phyloP scores from a whole-genome alignment of 2,113 vertebrate species.

The Actenoides lindsayi region DNA sequence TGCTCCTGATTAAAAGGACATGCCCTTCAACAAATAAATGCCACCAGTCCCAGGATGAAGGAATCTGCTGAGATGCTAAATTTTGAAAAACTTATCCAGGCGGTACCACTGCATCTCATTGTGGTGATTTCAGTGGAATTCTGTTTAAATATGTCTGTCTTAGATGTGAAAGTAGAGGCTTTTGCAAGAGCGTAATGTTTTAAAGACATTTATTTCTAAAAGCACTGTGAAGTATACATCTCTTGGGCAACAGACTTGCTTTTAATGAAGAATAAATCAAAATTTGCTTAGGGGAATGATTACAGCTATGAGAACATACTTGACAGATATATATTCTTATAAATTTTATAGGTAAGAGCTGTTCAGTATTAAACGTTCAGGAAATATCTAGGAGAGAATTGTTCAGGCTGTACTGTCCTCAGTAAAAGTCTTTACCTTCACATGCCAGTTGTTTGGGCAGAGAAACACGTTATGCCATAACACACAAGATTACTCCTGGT shows the following conservation, averaged over 20 bases:
- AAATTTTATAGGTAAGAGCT: not conserved
- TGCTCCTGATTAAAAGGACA: not conserved
- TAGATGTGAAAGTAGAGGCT: not conserved
- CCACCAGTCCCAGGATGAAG: not conserved
- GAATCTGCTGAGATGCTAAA: not conserved
- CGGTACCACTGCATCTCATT: not conserved
- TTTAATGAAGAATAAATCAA: slow-evolving; percentile 61
- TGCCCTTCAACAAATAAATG: not conserved
- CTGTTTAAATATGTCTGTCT: not conserved
- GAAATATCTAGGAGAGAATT: not conserved
- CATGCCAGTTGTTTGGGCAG: not conserved
- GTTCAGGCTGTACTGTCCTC: not conserved
- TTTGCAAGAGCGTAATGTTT: slow-evolving; percentile 15
- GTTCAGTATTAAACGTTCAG: not conserved
- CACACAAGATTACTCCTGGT: not conserved
- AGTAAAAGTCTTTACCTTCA: not conserved
- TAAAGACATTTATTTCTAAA: slow-evolving; percentile 48
- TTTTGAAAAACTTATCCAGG: not conserved
- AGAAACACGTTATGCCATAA: not conserved
- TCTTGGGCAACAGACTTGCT: slow-evolving; percentile 31
- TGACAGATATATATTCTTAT: not conserved
- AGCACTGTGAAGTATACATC: slow-evolving; percentile 4
- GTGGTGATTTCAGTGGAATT: not conserved
- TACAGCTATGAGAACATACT: not conserved
- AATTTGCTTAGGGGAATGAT: too few species aligned